Percentiles rank a stretch among this genome's conserved stretches.
These are phyloP conservation scores for Pissodes strobi DNA, from an alignment of 1,140 invertebrate species.

Conservation along the genomic window DNA sequence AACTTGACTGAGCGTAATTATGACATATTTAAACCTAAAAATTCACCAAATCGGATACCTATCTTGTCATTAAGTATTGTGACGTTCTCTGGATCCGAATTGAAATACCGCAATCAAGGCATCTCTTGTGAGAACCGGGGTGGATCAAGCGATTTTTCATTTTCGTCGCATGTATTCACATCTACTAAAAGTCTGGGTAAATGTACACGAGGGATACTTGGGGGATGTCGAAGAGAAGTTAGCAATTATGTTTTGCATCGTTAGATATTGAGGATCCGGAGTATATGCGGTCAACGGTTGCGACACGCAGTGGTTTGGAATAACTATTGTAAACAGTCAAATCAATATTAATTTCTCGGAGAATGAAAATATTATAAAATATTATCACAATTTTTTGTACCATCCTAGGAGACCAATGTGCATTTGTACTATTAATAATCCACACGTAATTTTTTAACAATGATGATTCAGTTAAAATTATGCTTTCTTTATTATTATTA, in stretches of 20 bases:
- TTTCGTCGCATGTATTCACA: background rate
- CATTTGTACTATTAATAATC: background rate
- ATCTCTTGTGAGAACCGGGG: constrained; percentile 9
- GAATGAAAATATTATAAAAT: too few relatives aligned
- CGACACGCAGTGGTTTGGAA: constrained; percentile 4
- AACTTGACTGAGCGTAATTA: too few relatives aligned
- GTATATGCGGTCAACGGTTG: constrained; percentile 15
- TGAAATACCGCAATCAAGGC: constrained; percentile 23
- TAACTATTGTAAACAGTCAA: background rate
- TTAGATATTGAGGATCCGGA: constrained; percentile 27
- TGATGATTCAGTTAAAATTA: background rate
- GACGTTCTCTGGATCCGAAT: constrained; percentile 9
- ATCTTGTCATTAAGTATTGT: constrained; percentile 13
- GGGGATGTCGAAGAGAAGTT: constrained; percentile 14
- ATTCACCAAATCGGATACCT: constrained; percentile 20
- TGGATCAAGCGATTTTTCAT: constrained; percentile 17
- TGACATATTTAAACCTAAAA: constrained; percentile 13
- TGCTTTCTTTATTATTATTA: background rate
- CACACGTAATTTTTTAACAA: background rate
- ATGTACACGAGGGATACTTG: background rate
- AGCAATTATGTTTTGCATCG: constrained; percentile 30
- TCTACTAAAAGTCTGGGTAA: constrained; percentile 6
- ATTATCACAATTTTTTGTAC: too few relatives aligned
- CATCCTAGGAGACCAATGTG: too few relatives aligned
- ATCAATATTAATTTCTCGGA: constrained; percentile 3